These are phyloP conservation scores for Camponotus fellah DNA, from an alignment of 2,888 invertebrate genomes.

Conservation along the genomic window DNA sequence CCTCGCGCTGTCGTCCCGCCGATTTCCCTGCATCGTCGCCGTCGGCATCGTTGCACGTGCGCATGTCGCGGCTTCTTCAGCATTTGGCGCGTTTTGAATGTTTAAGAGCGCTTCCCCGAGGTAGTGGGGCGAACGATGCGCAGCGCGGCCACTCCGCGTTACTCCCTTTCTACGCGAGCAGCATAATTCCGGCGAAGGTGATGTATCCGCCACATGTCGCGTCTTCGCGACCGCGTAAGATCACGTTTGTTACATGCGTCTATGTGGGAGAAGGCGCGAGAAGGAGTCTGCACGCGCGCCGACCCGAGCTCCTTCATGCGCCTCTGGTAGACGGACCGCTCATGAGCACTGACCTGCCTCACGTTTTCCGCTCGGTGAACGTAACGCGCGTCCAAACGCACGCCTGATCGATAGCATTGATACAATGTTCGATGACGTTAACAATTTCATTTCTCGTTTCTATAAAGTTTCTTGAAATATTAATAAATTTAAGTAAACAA, in stretches of 20 bases:
- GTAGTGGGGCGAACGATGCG: slow-evolving; percentile 85
- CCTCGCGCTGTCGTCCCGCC: neutral
- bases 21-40: neutral
- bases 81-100: slow-evolving; percentile 78
- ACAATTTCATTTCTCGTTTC: neutral
- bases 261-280: neutral
- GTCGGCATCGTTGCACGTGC: slow-evolving; percentile 61
- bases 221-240: slow-evolving; percentile 39
- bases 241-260: neutral
- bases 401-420: neutral
- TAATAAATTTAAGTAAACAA: neutral
- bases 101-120: slow-evolving; percentile 75
- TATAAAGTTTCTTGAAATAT: neutral
- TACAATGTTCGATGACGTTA: neutral
- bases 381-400: neutral
- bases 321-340: slow-evolving; percentile 74
- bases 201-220: neutral
- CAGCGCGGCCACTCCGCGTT: slow-evolving; percentile 86
- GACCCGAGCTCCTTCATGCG: slow-evolving; percentile 63
- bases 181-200: slow-evolving; percentile 78
- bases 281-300: neutral
- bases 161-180: slow-evolving; percentile 84
- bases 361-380: slow-evolving; percentile 55
- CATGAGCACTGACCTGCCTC: slow-evolving; percentile 82
- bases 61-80: slow-evolving; percentile 73